Conservation (phyloP, 2,888 invertebrate species). For the Hirtodrosophila histrioides region DNA sequence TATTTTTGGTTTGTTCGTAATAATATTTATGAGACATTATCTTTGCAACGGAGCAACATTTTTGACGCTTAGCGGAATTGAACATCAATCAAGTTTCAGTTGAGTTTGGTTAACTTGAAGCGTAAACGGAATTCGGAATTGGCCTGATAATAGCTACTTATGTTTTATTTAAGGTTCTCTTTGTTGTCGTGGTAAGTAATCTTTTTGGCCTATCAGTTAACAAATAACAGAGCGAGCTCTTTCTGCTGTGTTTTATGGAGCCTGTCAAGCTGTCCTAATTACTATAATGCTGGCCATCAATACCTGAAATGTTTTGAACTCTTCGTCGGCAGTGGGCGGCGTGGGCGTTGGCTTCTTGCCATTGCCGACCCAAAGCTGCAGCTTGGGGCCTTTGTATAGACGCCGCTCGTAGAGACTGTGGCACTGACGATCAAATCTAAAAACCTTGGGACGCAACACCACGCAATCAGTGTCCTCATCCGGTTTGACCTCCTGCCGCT, state of each 20-base stretch:
- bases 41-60: too few relatives aligned
- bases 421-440: conserved; percentile 36
- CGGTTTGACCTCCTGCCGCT: background rate
- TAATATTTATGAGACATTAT: too few relatives aligned
- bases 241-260: conserved; percentile 5
- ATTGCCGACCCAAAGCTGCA: conserved; percentile 69
- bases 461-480: conserved; percentile 50
- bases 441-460: conserved; percentile 60
- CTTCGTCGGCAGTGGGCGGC: conserved; percentile 46
- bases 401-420: conserved; percentile 78
- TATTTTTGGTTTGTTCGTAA: too few relatives aligned
- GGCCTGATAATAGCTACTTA: conserved; percentile 11
- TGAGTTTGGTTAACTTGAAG: background rate
- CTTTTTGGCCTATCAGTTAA: conserved; percentile 26
- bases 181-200: conserved; percentile 12
- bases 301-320: conserved; percentile 64
- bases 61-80: conserved; percentile 7
- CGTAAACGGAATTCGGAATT: conserved; percentile 5
- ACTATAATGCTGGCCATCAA: conserved; percentile 1
- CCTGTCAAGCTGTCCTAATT: conserved; percentile 37
- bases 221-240: conserved; percentile 11
- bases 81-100: conserved; percentile 31
- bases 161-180: background rate
- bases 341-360: conserved; percentile 25
- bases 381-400: conserved; percentile 75